These are phyloP conservation scores for Polyergus mexicanus DNA, from an alignment of 1,140 invertebrate genomes.

Conservation along the genomic window DNA sequence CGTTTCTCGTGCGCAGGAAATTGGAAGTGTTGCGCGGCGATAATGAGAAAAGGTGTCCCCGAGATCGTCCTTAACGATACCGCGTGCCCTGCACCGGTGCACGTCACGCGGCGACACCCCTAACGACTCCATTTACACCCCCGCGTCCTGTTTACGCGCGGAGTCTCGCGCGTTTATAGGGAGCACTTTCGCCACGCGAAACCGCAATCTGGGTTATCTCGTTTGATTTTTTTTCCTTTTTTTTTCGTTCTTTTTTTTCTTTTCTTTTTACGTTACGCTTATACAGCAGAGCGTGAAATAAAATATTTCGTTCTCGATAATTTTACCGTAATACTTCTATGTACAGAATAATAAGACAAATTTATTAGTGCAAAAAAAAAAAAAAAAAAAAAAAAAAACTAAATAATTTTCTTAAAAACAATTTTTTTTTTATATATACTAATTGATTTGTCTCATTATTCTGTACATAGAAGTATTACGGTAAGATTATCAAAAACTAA, in stretches of 20 bases:
- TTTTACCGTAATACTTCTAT: too few species aligned
- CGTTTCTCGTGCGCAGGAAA: constrained; percentile 66
- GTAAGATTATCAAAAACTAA: too few species aligned
- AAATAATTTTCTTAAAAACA: too few species aligned
- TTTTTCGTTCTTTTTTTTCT: too few species aligned
- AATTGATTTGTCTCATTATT: too few species aligned
- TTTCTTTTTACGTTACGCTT: constrained; percentile 19
- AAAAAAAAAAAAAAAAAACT: too few species aligned
- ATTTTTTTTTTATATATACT: too few species aligned
- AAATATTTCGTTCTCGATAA: too few species aligned
- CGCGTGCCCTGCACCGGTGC: neutral
- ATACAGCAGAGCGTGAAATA: constrained; percentile 37
- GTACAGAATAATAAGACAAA: too few species aligned
- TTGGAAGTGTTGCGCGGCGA: constrained; percentile 63
- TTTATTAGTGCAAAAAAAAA: too few species aligned
- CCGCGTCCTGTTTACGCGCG: constrained; percentile 20
- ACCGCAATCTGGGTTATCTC: constrained; percentile 32
- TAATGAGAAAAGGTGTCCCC: constrained; percentile 64
- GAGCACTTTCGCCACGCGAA: constrained; percentile 47
- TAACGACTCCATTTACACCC: constrained; percentile 70
- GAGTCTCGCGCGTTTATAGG: constrained; percentile 16
- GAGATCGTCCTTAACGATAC: constrained; percentile 61
- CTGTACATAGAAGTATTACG: too few species aligned
- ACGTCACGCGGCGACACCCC: constrained; percentile 27
- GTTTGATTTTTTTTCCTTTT: neutral